phyloP scores from a whole-genome alignment of 2,797 vertebrate species.

The Anniella stebbinsi region DNA sequence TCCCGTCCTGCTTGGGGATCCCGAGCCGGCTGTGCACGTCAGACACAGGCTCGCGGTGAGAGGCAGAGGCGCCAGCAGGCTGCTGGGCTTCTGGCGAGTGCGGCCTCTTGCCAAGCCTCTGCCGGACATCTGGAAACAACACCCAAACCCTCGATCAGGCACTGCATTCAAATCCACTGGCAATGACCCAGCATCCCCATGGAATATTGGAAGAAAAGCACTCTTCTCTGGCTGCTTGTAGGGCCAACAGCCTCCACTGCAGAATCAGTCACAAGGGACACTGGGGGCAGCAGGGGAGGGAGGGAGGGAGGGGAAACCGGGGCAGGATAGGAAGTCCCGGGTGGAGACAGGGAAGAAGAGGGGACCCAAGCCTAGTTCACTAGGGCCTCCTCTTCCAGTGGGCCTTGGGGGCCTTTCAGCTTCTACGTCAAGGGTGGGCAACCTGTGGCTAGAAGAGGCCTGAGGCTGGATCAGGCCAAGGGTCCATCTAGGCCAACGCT shows the following conservation, averaged over 20 bases:
- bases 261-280: not conserved
- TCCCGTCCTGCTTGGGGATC: slow-evolving; percentile 84
- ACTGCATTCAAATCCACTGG: not conserved
- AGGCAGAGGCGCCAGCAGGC: slow-evolving; percentile 74
- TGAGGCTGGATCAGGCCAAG: too few species aligned
- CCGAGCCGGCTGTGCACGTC: slow-evolving; percentile 95
- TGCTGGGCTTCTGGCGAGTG: slow-evolving; percentile 88
- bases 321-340: rapidly evolving
- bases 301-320: rapidly evolving
- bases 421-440: not conserved
- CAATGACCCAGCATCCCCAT: not conserved
- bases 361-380: not conserved
- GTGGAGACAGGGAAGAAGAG: not conserved
- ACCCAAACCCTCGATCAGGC: not conserved
- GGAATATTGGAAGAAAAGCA: not conserved
- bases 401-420: not conserved
- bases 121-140: slow-evolving; percentile 87
- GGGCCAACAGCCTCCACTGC: not conserved
- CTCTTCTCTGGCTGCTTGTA: not conserved
- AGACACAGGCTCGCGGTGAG: slow-evolving; percentile 87
- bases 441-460: too few species aligned
- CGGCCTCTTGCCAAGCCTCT: slow-evolving; percentile 91
- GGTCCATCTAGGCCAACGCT: too few species aligned
- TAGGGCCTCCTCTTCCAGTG: not conserved
- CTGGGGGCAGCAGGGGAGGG: too few species aligned